A percentile compares a stretch with the other conserved stretches of the same genome.
These are phyloP conservation scores for Hemicentrotus pulcherrimus DNA, from an alignment of 35 echinoderm and acorn worm species.

Conservation along the genomic window DNA sequence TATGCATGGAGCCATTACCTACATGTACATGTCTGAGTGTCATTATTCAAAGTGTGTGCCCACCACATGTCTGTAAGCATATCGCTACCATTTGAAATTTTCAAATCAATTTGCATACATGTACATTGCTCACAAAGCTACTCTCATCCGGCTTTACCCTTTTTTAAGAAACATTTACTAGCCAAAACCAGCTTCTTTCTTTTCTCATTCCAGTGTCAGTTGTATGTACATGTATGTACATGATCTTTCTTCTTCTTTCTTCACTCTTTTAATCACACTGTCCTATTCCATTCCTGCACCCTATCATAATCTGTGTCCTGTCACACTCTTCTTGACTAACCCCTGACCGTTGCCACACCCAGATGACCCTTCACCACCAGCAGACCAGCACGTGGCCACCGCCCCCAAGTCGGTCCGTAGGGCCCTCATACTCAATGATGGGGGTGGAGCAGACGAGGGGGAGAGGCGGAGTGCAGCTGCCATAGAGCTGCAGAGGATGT, in stretches of 20 bases:
- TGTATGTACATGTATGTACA: neutral
- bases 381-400: slow-evolving; percentile 54
- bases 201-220: neutral
- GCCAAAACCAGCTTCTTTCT: neutral
- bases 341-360: neutral
- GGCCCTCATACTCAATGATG: slow-evolving; percentile 60
- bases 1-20: no score
- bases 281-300: neutral
- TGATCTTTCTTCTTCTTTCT: neutral
- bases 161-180: no score
- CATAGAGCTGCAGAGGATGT: slow-evolving; percentile 85
- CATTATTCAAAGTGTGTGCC: no score
- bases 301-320: neutral
- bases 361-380: slow-evolving; percentile 18
- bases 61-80: no score
- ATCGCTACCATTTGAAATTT: no score
- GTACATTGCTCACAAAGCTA: no score
- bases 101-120: no score
- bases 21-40: no score
- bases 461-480: slow-evolving; percentile 73
- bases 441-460: slow-evolving; percentile 45
- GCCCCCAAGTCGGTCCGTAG: slow-evolving; percentile 61
- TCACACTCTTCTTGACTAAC: neutral
- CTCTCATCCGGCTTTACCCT: no score
- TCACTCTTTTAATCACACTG: neutral